These are phyloP conservation scores for Sepiola atlantica DNA, from an alignment of 2,888 invertebrate species.

Conservation along the genomic window DNA sequence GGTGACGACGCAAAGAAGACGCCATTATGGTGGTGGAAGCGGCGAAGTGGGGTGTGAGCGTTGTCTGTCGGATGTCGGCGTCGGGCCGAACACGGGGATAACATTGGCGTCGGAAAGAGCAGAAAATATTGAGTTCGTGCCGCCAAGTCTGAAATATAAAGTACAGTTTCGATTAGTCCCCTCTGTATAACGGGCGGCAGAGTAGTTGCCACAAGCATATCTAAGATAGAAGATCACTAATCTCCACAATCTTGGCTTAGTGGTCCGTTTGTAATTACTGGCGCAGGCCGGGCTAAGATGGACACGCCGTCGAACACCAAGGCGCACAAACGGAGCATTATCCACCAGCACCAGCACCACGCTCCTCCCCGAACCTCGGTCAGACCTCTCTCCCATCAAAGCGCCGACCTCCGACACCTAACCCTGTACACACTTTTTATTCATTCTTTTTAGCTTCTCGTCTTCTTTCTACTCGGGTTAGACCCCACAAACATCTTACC, in stretches of 20 bases:
- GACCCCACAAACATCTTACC: neutral
- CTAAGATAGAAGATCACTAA: conserved; percentile 9
- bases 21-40: neutral
- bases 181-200: neutral
- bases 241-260: conserved; percentile 21
- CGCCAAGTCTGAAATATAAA: conserved; percentile 32
- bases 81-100: neutral
- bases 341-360: neutral
- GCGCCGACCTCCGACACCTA: neutral
- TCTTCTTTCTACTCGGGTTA: neutral
- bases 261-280: conserved; percentile 9
- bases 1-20: neutral
- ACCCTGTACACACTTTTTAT: neutral
- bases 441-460: neutral
- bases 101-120: conserved; percentile 21
- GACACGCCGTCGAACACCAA: conserved; percentile 32
- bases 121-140: conserved; percentile 32
- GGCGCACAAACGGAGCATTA: conserved; percentile 32
- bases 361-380: neutral
- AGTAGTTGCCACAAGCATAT: conserved; percentile 19
- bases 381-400: neutral
- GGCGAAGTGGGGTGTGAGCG: neutral
- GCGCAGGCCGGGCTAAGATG: conserved; percentile 32
- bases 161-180: conserved; percentile 32
- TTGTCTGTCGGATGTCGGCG: neutral